Evolutionary conservation across 2,113 vertebrate genomes (phyloP).

Genomic region (Scytalopus superciliaris): DNA sequence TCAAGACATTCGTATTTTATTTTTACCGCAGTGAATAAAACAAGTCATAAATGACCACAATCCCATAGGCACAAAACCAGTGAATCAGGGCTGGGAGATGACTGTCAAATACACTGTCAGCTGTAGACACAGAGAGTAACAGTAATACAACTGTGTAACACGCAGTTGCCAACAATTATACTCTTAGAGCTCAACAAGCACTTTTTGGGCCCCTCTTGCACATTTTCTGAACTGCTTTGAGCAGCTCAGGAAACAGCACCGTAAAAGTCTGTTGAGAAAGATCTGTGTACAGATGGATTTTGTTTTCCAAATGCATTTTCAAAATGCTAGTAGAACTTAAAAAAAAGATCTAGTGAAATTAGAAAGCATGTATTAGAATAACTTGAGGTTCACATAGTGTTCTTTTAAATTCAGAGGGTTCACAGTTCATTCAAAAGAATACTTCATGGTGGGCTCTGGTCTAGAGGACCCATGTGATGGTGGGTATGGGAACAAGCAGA

Average conservation of each 20-base stretch:
- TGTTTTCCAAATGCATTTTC: neutral
- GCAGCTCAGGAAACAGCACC: neutral
- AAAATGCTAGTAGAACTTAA: neutral
- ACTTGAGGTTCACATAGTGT: neutral
- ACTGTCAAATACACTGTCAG: neutral
- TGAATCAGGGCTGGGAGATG: neutral
- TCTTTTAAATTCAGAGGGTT: neutral
- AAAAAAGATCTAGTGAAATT: neutral
- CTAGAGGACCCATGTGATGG: neutral
- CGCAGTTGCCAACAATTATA: neutral
- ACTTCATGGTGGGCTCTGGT: neutral
- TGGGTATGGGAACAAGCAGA: neutral
- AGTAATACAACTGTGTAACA: neutral
- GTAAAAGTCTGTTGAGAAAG: neutral
- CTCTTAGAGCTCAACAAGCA: neutral
- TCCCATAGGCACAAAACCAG: neutral
- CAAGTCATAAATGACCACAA: neutral
- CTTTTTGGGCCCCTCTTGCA: neutral
- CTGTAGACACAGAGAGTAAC: neutral
- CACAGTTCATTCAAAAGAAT: neutral
- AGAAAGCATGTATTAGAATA: neutral
- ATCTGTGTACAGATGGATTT: fast-evolving
- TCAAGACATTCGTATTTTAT: neutral
- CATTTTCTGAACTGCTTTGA: neutral
- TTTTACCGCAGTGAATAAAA: neutral